Conservation (phyloP, 2,888 invertebrate species). For the Nymphalis c-album region DNA sequence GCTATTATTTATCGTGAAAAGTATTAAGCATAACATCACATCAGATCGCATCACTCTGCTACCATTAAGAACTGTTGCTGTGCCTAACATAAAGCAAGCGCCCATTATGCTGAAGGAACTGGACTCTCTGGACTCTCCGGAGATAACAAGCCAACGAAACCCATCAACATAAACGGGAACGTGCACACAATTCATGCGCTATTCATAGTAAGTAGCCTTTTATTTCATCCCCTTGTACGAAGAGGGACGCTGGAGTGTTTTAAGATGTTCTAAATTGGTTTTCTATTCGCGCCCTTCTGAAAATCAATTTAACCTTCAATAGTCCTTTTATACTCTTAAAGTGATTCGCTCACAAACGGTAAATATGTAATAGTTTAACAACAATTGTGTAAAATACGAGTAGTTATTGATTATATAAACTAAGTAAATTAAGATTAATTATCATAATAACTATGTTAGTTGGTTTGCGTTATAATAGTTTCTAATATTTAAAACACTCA, state of each 20-base stretch:
- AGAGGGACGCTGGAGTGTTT: conserved; percentile 35
- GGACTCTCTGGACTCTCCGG: not conserved
- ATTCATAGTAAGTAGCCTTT: conserved; percentile 32
- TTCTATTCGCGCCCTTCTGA: conserved; percentile 30
- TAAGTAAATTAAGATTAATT: no score
- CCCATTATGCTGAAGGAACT: not conserved
- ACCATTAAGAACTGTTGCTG: not conserved
- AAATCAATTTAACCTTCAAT: conserved; percentile 21
- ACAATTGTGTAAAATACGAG: no score
- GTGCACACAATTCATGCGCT: conserved; percentile 27
- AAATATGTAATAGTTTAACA: not conserved
- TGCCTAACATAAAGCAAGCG: not conserved
- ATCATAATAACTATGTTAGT: no score
- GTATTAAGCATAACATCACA: conserved; percentile 1
- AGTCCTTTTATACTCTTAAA: conserved; percentile 15
- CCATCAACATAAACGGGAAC: conserved; percentile 6
- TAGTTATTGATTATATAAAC: no score
- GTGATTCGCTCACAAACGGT: not conserved
- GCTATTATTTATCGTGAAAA: conserved; percentile 17
- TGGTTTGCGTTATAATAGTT: no score
- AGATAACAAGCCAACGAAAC: not conserved
- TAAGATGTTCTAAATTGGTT: conserved; percentile 38
- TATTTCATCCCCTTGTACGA: conserved; percentile 28
- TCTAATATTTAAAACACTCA: no score
- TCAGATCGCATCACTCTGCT: not conserved